phyloP scores from a whole-genome alignment of 1,140 invertebrate species.

The Pentalonia nigronervosa region DNA sequence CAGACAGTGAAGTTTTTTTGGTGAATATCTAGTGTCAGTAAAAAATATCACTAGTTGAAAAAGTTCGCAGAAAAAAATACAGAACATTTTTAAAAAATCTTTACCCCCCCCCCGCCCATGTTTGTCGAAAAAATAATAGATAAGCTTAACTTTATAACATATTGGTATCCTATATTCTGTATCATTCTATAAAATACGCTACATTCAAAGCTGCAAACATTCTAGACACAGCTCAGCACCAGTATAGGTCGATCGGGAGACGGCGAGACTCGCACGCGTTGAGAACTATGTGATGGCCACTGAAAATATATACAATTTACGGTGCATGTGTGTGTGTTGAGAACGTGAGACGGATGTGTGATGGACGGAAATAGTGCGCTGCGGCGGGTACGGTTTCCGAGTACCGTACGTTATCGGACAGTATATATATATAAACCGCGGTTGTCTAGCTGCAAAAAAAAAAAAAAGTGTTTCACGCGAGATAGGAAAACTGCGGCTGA shows the following conservation, averaged over 20 bases:
- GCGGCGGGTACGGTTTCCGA: not conserved
- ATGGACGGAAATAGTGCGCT: not conserved
- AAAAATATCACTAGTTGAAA: not conserved
- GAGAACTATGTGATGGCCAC: not conserved
- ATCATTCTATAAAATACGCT: not conserved
- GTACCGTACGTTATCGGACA: not conserved
- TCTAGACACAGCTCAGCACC: not conserved
- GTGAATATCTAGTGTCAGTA: not conserved
- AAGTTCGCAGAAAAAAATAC: not conserved
- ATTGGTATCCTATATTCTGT: no score
- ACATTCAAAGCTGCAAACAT: not conserved
- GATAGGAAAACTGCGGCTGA: not conserved
- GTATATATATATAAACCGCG: not conserved
- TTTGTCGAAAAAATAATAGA: not conserved
- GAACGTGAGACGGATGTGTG: not conserved
- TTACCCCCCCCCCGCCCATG: no score
- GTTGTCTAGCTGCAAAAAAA: slow-evolving; percentile 8
- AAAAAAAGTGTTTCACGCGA: slow-evolving; percentile 2
- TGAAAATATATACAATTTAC: not conserved
- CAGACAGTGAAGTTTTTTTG: not conserved
- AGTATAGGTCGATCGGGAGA: not conserved
- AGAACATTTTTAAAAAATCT: not conserved
- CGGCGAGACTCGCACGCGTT: not conserved
- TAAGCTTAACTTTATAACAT: no score
- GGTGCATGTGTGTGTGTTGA: not conserved